Percentiles rank a stretch among this genome's conserved stretches.
These are phyloP conservation scores for Prenolepis imparis DNA, from an alignment of 2,888 invertebrate species.

Conservation along the genomic window DNA sequence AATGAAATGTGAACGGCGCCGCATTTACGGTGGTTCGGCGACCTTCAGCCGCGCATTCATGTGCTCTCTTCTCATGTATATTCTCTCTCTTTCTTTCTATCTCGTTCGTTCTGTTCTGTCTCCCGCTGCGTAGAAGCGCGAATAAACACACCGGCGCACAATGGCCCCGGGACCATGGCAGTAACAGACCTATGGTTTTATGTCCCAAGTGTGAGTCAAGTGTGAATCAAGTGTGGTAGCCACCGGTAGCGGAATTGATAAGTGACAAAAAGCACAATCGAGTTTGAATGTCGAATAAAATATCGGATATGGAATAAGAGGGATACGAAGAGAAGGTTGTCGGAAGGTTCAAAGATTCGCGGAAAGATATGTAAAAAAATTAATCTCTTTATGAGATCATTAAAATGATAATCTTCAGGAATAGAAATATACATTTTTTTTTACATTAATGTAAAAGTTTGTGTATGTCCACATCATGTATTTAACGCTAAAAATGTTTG, in stretches of 20 bases:
- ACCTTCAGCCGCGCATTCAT: conserved; percentile 53
- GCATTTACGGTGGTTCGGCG: conserved; percentile 56
- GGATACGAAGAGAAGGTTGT: too few species aligned
- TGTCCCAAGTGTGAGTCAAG: too few species aligned
- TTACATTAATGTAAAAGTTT: background rate
- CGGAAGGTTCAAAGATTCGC: too few species aligned
- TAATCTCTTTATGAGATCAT: too few species aligned
- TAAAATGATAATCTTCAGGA: too few species aligned
- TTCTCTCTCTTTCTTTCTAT: background rate
- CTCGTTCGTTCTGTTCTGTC: conserved; percentile 18
- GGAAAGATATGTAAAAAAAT: too few species aligned
- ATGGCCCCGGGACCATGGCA: conserved; percentile 12
- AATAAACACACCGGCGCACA: conserved; percentile 31
- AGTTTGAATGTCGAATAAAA: background rate
- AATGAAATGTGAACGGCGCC: conserved; percentile 73
- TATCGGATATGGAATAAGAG: background rate
- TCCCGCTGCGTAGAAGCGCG: conserved; percentile 14
- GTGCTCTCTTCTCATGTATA: conserved; percentile 70
- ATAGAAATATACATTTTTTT: background rate
- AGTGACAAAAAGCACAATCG: conserved; percentile 17
- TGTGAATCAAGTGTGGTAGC: conserved; percentile 27
- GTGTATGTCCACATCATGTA: background rate
- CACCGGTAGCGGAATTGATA: conserved; percentile 47
- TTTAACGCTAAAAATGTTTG: background rate
- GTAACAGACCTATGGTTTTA: conserved; percentile 32